phyloP scores from a whole-genome alignment of 1,140 invertebrate genomes.

The Thaumatotibia leucotreta region DNA sequence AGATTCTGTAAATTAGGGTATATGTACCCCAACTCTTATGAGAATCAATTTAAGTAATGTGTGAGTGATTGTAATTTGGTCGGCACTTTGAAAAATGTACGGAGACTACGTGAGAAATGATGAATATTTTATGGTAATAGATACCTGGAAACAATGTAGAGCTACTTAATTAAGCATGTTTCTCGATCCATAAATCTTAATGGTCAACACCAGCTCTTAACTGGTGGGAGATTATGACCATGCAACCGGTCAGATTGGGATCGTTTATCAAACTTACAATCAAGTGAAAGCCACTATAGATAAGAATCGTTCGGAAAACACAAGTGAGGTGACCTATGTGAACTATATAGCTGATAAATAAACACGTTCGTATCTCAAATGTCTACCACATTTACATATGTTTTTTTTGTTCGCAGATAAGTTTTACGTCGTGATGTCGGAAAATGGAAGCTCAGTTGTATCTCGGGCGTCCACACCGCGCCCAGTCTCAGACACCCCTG shows the following conservation, averaged over 20 bases:
- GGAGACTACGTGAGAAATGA: slow-evolving; percentile 34
- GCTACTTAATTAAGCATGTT: slow-evolving; percentile 63
- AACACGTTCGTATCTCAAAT: background rate
- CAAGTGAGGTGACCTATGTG: background rate
- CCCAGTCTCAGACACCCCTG: slow-evolving; percentile 49
- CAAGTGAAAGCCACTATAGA: slow-evolving; percentile 15
- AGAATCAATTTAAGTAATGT: background rate
- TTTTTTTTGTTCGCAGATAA: slow-evolving; percentile 53
- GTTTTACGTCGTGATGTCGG: slow-evolving; percentile 55
- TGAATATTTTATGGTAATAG: slow-evolving; percentile 45
- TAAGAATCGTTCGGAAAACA: slow-evolving; percentile 5
- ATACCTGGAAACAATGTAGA: slow-evolving; percentile 45
- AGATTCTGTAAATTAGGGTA: no score
- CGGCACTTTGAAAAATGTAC: background rate
- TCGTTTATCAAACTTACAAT: slow-evolving; percentile 16
- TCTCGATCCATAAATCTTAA: slow-evolving; percentile 66
- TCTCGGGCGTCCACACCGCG: slow-evolving; percentile 65
- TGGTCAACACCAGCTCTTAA: slow-evolving; percentile 42
- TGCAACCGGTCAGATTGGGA: slow-evolving; percentile 4
- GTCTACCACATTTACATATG: slow-evolving; percentile 12
- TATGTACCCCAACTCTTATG: no score
- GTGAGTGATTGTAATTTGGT: background rate
- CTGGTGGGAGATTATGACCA: slow-evolving; percentile 3
- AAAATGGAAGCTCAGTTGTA: slow-evolving; percentile 59
- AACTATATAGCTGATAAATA: background rate